Evolutionary conservation across 2,797 vertebrate genomes (phyloP).

Genomic region (Hippopotamyrus pictus): DNA sequence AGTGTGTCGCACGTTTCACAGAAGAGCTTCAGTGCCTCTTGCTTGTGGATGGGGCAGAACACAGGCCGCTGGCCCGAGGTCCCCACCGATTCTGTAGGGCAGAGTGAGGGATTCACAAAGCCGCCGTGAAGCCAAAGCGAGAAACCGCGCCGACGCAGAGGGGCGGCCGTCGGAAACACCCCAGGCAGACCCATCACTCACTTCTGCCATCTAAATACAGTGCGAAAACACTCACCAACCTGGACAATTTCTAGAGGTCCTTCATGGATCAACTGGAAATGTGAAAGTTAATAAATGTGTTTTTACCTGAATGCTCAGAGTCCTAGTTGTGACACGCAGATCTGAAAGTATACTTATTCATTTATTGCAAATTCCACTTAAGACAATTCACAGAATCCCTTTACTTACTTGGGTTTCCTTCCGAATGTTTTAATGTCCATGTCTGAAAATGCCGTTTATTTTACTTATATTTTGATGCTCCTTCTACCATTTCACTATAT

Average conservation of each 20-base stretch:
- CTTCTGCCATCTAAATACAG: background rate
- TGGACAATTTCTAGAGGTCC: background rate
- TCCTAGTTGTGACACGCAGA: background rate
- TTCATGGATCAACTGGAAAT: background rate
- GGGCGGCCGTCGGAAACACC: background rate
- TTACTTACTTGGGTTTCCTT: background rate
- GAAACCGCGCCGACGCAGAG: background rate
- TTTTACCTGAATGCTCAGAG: background rate
- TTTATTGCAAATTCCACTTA: background rate
- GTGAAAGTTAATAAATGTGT: background rate
- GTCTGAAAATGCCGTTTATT: background rate
- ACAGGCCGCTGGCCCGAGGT: conserved; percentile 85
- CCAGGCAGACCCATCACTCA: background rate
- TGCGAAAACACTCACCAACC: background rate
- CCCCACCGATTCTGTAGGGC: conserved; percentile 75
- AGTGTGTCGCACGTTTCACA: conserved; percentile 97
- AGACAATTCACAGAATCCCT: background rate
- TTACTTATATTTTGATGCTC: background rate
- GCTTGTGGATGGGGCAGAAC: conserved; percentile 95
- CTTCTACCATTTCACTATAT: background rate
- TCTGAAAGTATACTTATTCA: background rate
- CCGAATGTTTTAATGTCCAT: background rate
- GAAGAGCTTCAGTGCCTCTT: conserved; percentile 95
- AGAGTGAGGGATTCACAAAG: conserved; percentile 11
- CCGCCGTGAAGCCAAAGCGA: background rate